phyloP scores from a whole-genome alignment of 2,797 vertebrate genomes.

The Fistularia tabacaria region DNA sequence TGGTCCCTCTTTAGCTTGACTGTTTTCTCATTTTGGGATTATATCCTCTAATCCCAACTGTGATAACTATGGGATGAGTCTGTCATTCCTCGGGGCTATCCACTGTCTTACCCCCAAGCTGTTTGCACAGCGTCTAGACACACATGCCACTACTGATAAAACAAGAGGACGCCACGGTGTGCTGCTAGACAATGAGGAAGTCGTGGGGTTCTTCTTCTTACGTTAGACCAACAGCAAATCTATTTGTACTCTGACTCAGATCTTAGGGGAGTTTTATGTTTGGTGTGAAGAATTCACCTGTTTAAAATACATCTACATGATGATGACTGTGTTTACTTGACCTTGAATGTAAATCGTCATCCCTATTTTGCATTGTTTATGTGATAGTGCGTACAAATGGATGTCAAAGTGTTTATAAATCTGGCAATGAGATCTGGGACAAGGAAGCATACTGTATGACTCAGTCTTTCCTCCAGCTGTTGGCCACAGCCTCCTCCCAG shows the following conservation, averaged over 20 bases:
- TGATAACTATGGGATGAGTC: slow-evolving; percentile 62
- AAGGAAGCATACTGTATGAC: slow-evolving; percentile 45
- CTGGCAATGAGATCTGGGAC: slow-evolving; percentile 18
- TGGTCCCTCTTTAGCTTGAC: slow-evolving; percentile 16
- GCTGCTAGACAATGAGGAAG: slow-evolving; percentile 47
- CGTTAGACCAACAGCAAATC: slow-evolving; percentile 18
- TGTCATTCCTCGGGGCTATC: slow-evolving; percentile 46
- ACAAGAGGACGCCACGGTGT: slow-evolving; percentile 44
- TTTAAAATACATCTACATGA: neutral
- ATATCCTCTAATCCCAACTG: slow-evolving; percentile 57
- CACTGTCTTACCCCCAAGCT: slow-evolving; percentile 47
- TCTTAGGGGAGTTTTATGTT: neutral
- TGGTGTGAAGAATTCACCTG: slow-evolving; percentile 6
- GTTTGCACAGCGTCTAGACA: slow-evolving; percentile 76
- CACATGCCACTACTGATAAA: slow-evolving; percentile 57
- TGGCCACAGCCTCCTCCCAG: slow-evolving; percentile 37
- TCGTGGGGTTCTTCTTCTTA: slow-evolving; percentile 38
- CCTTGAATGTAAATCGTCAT: slow-evolving; percentile 4
- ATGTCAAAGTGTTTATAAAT: slow-evolving; percentile 53
- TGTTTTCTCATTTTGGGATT: slow-evolving; percentile 41
- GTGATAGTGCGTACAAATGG: neutral
- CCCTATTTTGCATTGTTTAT: slow-evolving; percentile 3
- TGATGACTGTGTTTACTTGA: slow-evolving; percentile 2
- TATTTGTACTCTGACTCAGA: slow-evolving; percentile 3
- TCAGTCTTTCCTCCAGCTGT: slow-evolving; percentile 71